These are phyloP conservation scores for Hippocampus kuda DNA, from an alignment of 2,797 vertebrate genomes.

Conservation along the genomic window DNA sequence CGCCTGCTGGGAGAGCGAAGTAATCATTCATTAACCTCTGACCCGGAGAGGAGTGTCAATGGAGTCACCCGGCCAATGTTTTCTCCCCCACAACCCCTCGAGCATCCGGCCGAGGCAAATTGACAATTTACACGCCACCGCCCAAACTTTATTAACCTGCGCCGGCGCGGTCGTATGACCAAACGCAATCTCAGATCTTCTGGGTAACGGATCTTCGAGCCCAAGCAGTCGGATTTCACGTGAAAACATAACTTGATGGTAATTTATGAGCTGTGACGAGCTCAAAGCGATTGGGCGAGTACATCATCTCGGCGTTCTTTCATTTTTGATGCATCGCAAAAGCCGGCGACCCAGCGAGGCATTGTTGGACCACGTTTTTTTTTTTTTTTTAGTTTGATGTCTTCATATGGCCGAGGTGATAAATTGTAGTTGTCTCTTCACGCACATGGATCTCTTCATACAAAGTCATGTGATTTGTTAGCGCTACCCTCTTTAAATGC, in stretches of 20 bases:
- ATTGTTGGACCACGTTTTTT: conserved; percentile 8
- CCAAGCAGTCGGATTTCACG: conserved; percentile 7
- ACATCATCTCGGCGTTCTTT: conserved; percentile 38
- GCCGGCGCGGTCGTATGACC: conserved; percentile 36
- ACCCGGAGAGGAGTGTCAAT: conserved; percentile 56
- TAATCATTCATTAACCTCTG: conserved; percentile 74
- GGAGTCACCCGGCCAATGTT: conserved; percentile 43
- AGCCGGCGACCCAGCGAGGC: conserved; percentile 27
- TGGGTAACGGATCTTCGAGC: conserved; percentile 1
- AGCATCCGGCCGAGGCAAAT: conserved; percentile 40
- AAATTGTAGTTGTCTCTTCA: conserved; percentile 28
- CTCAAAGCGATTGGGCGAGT: conserved; percentile 37
- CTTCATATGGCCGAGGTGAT: conserved; percentile 50
- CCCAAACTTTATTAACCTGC: conserved; percentile 57
- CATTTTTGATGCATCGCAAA: conserved; percentile 25
- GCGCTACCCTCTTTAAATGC: conserved; percentile 9
- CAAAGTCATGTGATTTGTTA: conserved; percentile 27
- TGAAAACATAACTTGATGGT: conserved; percentile 34
- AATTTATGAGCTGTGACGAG: conserved; percentile 42
- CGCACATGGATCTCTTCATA: conserved; percentile 39
- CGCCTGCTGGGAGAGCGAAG: conserved; percentile 64
- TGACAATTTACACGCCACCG: conserved; percentile 48
- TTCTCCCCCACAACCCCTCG: conserved; percentile 12
- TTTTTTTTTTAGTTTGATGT: conserved; percentile 43
- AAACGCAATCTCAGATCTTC: conserved; percentile 7